Evolutionary conservation across 2,888 invertebrate genomes (phyloP).

Genomic region (Lissonota sp.): DNA sequence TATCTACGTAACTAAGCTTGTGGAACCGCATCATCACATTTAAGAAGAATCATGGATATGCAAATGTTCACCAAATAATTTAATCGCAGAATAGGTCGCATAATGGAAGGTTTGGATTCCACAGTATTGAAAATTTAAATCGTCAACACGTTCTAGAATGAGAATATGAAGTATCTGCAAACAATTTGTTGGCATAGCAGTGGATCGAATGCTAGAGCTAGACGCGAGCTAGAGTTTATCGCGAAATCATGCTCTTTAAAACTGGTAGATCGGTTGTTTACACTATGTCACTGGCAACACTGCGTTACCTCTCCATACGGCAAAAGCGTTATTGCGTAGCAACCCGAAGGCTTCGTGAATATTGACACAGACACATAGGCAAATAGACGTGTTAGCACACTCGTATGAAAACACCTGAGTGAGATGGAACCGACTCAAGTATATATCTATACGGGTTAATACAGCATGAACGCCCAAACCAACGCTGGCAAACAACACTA

Average conservation of each 20-base stretch:
- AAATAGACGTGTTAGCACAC: conserved; percentile 48
- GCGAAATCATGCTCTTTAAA: conserved; percentile 29
- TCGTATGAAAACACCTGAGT: conserved; percentile 23
- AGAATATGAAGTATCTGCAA: not conserved
- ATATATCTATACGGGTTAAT: conserved; percentile 34
- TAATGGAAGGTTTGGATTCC: not conserved
- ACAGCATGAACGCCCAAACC: conserved; percentile 45
- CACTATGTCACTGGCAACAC: conserved; percentile 13
- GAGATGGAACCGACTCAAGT: conserved; percentile 12
- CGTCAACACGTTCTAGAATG: not conserved
- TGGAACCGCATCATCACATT: too few relatives aligned
- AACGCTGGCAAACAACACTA: conserved; percentile 38
- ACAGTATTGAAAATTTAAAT: not conserved
- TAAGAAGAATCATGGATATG: too few relatives aligned
- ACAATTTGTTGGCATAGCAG: not conserved
- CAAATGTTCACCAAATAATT: too few relatives aligned
- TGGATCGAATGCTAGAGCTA: not conserved
- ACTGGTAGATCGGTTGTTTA: conserved; percentile 14
- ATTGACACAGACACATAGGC: conserved; percentile 55
- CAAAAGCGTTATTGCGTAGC: conserved; percentile 42
- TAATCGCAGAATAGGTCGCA: too few relatives aligned
- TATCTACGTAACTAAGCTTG: too few relatives aligned
- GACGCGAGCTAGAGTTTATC: not conserved
- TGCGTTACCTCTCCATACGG: conserved; percentile 31
- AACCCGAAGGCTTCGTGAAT: conserved; percentile 25